Conservation (phyloP, 2,113 vertebrate species). For the Anolis sagrei region DNA sequence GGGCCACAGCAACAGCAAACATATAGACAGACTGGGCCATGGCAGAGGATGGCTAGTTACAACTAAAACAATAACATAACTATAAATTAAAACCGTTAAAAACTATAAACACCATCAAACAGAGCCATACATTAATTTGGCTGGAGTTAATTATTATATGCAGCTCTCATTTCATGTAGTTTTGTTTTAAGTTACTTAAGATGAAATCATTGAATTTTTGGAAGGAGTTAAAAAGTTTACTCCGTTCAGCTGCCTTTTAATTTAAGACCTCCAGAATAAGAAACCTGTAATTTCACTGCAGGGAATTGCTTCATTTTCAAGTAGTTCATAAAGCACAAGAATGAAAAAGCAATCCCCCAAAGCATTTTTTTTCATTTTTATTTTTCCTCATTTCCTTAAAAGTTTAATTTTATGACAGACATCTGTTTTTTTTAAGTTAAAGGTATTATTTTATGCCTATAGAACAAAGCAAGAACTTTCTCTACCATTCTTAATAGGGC, state of each 20-base stretch:
- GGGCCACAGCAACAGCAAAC: too few relatives aligned
- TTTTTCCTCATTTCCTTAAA: constrained; percentile 65
- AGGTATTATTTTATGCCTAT: constrained; percentile 40
- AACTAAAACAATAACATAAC: too few relatives aligned
- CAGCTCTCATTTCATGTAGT: constrained; percentile 35
- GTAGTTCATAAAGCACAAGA: constrained; percentile 72
- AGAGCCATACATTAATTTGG: too few relatives aligned
- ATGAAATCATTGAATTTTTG: constrained; percentile 70
- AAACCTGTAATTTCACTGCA: constrained; percentile 67
- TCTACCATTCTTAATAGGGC: constrained; percentile 33
- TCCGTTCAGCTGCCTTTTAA: constrained; percentile 68
- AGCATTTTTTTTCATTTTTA: constrained; percentile 68
- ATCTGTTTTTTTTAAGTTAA: constrained; percentile 53
- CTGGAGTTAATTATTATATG: neutral
- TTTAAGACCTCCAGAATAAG: constrained; percentile 66
- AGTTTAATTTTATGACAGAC: constrained; percentile 66
- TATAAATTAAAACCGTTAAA: too few relatives aligned
- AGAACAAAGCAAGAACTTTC: constrained; percentile 52
- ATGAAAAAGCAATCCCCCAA: constrained; percentile 60
- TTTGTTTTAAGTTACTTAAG: constrained; percentile 64
- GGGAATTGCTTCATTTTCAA: constrained; percentile 70
- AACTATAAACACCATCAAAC: too few relatives aligned
- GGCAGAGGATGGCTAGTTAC: too few relatives aligned
- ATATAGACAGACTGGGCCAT: too few relatives aligned
- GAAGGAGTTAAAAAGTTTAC: constrained; percentile 65